Evolutionary conservation across 2,888 invertebrate genomes (phyloP).

Genomic region (Scaeva pyrastri): DNA sequence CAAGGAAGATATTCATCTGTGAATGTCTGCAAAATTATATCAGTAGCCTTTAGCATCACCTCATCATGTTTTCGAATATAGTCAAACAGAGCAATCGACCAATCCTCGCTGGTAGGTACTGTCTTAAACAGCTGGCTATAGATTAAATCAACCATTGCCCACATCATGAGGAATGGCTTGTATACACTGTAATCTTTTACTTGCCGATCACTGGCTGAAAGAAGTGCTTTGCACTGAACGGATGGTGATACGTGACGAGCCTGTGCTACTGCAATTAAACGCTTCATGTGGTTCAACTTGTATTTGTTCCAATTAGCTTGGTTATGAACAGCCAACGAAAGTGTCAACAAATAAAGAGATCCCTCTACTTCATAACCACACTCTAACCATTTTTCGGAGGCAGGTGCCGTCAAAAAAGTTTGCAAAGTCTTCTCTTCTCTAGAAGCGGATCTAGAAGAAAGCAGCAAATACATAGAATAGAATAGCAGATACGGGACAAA

Average conservation of each 20-base stretch:
- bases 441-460: constrained; percentile 91
- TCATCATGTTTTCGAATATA: constrained; percentile 98
- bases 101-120: constrained; percentile 91
- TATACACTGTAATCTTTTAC: constrained; percentile 91
- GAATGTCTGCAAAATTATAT: constrained; percentile 91
- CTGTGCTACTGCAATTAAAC: constrained; percentile 91
- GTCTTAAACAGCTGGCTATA: constrained; percentile 95
- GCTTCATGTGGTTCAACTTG: constrained; percentile 89
- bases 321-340: constrained; percentile 92
- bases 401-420: constrained; percentile 88
- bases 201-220: constrained; percentile 85
- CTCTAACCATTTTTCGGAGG: constrained; percentile 89
- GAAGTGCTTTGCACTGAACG: constrained; percentile 82
- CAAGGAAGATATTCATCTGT: constrained; percentile 96
- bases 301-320: constrained; percentile 91
- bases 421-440: constrained; percentile 92
- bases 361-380: constrained; percentile 95
- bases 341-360: constrained; percentile 93
- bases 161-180: constrained; percentile 93
- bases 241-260: constrained; percentile 89
- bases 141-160: constrained; percentile 93
- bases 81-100: constrained; percentile 95
- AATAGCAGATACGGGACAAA: constrained; percentile 97
- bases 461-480: constrained; percentile 96
- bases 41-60: constrained; percentile 93